These are phyloP conservation scores for Sardinella longiceps DNA, from an alignment of 2,797 vertebrate species.

Conservation along the genomic window DNA sequence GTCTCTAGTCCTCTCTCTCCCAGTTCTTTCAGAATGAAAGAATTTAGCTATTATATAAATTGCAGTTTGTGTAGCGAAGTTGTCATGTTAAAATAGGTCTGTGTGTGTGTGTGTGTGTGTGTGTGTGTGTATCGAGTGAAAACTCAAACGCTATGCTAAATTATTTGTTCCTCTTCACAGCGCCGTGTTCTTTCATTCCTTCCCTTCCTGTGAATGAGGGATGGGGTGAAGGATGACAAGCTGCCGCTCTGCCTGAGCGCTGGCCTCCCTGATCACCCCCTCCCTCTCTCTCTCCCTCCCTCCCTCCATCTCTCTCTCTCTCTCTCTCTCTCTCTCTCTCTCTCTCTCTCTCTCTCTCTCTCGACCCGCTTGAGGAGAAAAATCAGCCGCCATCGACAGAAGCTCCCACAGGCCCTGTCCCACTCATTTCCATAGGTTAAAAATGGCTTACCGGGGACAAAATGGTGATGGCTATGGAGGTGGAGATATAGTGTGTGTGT, in stretches of 20 bases:
- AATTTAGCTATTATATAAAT: no score
- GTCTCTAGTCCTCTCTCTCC: no score
- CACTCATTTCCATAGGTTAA: slow-evolving; percentile 5
- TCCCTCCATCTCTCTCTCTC: background rate
- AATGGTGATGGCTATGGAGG: background rate
- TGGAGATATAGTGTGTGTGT: background rate
- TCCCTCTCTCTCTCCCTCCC: background rate
- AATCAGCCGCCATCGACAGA: background rate
- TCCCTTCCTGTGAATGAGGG: background rate
- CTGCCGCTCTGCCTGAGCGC: background rate
- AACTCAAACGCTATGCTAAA: background rate
- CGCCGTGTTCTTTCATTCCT: background rate
- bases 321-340: background rate
- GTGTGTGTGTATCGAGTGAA: background rate
- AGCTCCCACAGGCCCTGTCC: background rate
- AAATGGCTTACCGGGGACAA: background rate
- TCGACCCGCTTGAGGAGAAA: background rate
- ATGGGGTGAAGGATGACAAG: background rate
- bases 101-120: background rate
- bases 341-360: background rate
- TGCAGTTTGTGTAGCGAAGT: no score
- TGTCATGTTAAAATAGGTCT: background rate
- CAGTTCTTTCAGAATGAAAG: no score
- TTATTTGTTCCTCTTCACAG: background rate
- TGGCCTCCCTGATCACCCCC: background rate